These are phyloP conservation scores for Chaenogobius annularis DNA, from an alignment of 2,113 vertebrate genomes.

Conservation along the genomic window DNA sequence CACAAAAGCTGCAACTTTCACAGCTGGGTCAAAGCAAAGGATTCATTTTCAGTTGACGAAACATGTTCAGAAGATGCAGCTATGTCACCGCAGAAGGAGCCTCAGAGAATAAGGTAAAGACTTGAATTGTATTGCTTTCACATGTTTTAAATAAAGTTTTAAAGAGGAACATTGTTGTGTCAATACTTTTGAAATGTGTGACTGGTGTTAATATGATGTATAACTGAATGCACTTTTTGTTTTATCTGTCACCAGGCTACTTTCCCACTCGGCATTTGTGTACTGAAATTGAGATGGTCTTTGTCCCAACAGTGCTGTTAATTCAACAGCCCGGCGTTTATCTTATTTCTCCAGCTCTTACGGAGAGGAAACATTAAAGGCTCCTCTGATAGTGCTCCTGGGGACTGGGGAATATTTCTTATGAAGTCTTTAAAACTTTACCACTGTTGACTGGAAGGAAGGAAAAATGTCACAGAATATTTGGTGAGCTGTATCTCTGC, in stretches of 20 bases:
- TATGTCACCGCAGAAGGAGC: conserved; percentile 47
- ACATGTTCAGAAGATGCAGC: conserved; percentile 47
- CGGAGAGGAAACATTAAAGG: conserved; percentile 63
- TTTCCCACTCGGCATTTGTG: conserved; percentile 45
- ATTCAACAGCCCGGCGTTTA: conserved; percentile 65
- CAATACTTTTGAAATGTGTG: conserved; percentile 32
- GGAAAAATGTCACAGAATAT: conserved; percentile 45
- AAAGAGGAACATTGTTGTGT: conserved; percentile 17
- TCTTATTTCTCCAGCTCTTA: conserved; percentile 70
- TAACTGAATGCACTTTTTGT: conserved; percentile 33
- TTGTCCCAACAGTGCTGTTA: conserved; percentile 58
- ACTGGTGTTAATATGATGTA: conserved; percentile 22
- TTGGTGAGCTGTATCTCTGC: conserved; percentile 23
- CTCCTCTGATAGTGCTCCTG: conserved; percentile 62
- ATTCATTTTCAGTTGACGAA: conserved; percentile 45
- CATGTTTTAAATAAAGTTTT: neutral
- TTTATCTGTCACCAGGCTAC: conserved; percentile 44
- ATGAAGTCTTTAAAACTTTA: conserved; percentile 63
- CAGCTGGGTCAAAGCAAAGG: conserved; percentile 48
- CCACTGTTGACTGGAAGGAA: conserved; percentile 49
- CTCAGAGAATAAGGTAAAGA: conserved; percentile 62
- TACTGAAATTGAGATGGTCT: conserved; percentile 64
- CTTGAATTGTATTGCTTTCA: conserved; percentile 49
- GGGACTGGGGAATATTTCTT: conserved; percentile 56
- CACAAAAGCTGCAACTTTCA: conserved; percentile 42